These are phyloP conservation scores for Lampris incognitus DNA, from an alignment of 2,113 vertebrate species.

Conservation along the genomic window DNA sequence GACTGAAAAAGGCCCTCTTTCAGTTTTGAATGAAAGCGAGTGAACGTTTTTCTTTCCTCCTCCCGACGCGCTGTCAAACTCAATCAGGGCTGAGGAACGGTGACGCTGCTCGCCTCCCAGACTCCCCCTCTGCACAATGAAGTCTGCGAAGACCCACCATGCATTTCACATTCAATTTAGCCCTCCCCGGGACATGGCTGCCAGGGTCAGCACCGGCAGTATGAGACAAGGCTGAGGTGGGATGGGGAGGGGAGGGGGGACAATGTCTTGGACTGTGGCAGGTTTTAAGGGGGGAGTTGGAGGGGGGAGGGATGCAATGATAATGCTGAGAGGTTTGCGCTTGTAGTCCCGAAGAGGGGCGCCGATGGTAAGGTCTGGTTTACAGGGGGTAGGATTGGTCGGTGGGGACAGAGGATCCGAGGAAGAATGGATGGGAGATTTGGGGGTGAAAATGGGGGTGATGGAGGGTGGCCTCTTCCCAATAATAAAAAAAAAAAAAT, in stretches of 20 bases:
- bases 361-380: slow-evolving; percentile 63
- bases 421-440: slow-evolving; percentile 78
- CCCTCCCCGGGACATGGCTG: slow-evolving; percentile 86
- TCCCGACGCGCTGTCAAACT: slow-evolving; percentile 98
- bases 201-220: slow-evolving; percentile 76
- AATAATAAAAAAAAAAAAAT: slow-evolving; percentile 74
- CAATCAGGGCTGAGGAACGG: slow-evolving; percentile 90
- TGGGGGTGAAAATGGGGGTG: slow-evolving; percentile 76
- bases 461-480: slow-evolving; percentile 77
- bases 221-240: slow-evolving; percentile 62
- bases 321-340: slow-evolving; percentile 69
- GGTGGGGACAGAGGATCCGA: slow-evolving; percentile 65
- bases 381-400: slow-evolving; percentile 56
- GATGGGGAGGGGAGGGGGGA: slow-evolving; percentile 64
- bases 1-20: slow-evolving; percentile 97
- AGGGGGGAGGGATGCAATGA: slow-evolving; percentile 60
- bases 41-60: slow-evolving; percentile 89
- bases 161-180: slow-evolving; percentile 99
- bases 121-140: slow-evolving; percentile 88
- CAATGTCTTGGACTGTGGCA: slow-evolving; percentile 71
- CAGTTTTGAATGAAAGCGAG: slow-evolving; percentile 86
- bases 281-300: slow-evolving; percentile 49
- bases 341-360: slow-evolving; percentile 54
- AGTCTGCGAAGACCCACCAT: slow-evolving; percentile 92
- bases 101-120: slow-evolving; percentile 83